Conservation (phyloP, 1,140 invertebrate genomes). For the Lepidostoma basale region DNA sequence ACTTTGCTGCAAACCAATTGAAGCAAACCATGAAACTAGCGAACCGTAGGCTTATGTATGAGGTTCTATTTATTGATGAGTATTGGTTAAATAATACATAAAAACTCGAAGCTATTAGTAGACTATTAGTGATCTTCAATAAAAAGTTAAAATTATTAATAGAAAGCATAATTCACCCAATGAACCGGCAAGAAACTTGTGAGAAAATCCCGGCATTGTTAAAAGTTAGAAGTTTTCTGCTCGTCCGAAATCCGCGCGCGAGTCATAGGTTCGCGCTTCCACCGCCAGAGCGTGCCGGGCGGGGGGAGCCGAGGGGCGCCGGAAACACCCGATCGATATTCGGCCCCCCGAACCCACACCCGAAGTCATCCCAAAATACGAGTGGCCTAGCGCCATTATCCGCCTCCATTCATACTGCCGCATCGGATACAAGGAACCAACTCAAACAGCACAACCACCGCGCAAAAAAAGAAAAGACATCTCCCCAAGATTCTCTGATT, state of each 20-base stretch:
- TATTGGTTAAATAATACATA: too few relatives aligned
- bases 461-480: not conserved
- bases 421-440: constrained; percentile 4
- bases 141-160: too few relatives aligned
- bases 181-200: not conserved
- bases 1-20: too few relatives aligned
- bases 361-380: not conserved
- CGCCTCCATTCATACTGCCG: constrained; percentile 27
- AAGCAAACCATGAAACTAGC: too few relatives aligned
- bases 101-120: too few relatives aligned
- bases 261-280: not conserved
- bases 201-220: too few relatives aligned
- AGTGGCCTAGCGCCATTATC: constrained; percentile 23
- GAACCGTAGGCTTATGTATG: too few relatives aligned
- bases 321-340: constrained; percentile 29
- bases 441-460: not conserved
- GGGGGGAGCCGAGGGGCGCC: not conserved
- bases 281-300: not conserved
- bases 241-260: not conserved
- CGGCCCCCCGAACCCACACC: constrained; percentile 3
- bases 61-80: too few relatives aligned
- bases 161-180: too few relatives aligned
- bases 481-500: too few relatives aligned
- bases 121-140: too few relatives aligned
- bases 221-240: too few relatives aligned